These are phyloP conservation scores for Eristalis arbustorum DNA, from an alignment of 2,888 invertebrate genomes.

Conservation along the genomic window DNA sequence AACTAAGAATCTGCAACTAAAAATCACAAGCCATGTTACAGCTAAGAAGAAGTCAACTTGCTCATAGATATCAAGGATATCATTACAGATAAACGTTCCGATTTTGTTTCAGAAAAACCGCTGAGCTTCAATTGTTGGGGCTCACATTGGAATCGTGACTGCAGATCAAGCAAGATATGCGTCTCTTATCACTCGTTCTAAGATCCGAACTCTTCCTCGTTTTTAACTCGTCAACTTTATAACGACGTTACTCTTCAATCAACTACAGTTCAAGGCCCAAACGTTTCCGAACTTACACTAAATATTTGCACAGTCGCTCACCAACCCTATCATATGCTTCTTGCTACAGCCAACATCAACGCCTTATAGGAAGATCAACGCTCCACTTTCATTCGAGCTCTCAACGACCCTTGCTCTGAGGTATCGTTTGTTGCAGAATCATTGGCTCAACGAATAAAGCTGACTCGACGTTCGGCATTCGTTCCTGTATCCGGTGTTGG, in stretches of 20 bases:
- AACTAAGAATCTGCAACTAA: background rate
- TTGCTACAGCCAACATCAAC: background rate
- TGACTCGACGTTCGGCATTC: background rate
- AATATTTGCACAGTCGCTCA: background rate
- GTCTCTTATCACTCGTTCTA: background rate
- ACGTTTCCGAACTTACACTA: background rate
- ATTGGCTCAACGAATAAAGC: background rate
- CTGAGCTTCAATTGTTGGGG: background rate
- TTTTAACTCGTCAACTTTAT: background rate
- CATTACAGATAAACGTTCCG: constrained; percentile 7
- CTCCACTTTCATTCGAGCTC: background rate
- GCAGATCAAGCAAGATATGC: background rate
- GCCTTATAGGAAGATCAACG: background rate
- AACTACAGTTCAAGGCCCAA: background rate
- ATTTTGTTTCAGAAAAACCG: background rate
- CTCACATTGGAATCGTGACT: background rate
- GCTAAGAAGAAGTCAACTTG: background rate
- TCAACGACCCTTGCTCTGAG: background rate
- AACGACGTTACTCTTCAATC: background rate
- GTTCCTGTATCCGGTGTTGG: constrained; percentile 7
- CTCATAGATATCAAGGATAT: constrained; percentile 7
- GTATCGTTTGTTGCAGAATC: background rate
- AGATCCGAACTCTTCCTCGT: background rate
- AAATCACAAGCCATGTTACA: background rate
- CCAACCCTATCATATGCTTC: background rate